Percentiles rank a stretch among this genome's conserved stretches.
Conservation (phyloP, 1,140 invertebrate genomes). For the Phenacoccus solenopsis region DNA sequence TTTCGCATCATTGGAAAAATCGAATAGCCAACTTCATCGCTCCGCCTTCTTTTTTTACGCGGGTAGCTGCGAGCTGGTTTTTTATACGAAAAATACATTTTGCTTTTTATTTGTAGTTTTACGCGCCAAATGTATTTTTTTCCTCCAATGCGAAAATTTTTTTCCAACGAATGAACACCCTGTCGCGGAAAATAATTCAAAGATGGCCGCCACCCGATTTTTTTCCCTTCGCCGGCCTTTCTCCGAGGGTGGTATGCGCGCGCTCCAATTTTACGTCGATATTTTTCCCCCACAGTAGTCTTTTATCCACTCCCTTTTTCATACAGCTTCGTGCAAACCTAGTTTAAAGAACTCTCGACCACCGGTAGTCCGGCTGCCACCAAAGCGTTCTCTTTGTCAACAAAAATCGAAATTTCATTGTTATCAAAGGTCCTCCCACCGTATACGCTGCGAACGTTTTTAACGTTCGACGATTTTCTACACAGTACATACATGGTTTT, state of each 20-base stretch:
- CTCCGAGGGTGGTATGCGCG: not conserved
- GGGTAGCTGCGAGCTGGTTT: not conserved
- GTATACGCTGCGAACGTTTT: no score
- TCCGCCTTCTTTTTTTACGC: not conserved
- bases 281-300: not conserved
- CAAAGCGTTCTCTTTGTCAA: not conserved
- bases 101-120: not conserved
- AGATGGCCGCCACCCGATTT: not conserved
- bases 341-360: not conserved
- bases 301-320: not conserved
- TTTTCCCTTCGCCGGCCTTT: not conserved
- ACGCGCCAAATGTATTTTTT: not conserved
- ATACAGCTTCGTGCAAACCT: no score
- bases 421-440: not conserved
- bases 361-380: no score
- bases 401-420: not conserved
- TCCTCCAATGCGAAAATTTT: not conserved
- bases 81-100: not conserved
- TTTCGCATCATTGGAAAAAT: not conserved
- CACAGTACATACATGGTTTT: no score
- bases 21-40: not conserved
- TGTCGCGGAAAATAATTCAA: not conserved
- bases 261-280: not conserved
- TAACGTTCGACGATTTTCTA: no score
- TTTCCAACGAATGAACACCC: not conserved